Evolutionary conservation across 2,797 vertebrate genomes (phyloP).

Genomic region (Anas bernieri): DNA sequence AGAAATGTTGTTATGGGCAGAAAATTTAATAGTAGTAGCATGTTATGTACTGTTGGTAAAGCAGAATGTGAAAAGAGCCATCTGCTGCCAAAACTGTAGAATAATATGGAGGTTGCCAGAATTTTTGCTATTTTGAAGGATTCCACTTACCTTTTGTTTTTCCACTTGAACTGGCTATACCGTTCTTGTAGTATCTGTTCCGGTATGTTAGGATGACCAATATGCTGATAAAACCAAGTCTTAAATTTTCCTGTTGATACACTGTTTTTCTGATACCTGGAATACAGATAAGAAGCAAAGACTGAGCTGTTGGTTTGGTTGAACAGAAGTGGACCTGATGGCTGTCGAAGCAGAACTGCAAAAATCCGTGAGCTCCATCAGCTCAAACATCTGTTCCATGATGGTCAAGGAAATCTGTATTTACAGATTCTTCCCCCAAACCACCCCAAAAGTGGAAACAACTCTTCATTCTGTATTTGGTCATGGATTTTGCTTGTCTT

Average conservation of each 20-base stretch:
- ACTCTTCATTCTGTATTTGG: neutral
- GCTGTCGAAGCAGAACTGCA: neutral
- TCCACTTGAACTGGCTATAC: neutral
- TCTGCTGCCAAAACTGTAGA: neutral
- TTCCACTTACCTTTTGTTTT: neutral
- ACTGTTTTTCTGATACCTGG: neutral
- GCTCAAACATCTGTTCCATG: neutral
- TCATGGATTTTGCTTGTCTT: neutral
- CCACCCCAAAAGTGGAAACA: neutral
- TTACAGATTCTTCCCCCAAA: neutral
- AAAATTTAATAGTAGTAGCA: rapidly evolving
- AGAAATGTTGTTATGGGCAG: neutral
- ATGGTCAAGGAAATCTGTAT: neutral
- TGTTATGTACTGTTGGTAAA: neutral
- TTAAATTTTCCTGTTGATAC: neutral
- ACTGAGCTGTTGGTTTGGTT: neutral
- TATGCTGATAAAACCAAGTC: neutral
- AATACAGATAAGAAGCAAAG: neutral
- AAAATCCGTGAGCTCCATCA: neutral
- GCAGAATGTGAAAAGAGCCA: neutral
- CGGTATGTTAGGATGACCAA: neutral
- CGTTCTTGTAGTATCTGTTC: neutral
- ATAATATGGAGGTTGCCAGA: neutral
- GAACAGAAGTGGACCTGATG: neutral
- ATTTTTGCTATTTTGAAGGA: neutral